Evolutionary conservation across 2,113 vertebrate species (phyloP).

Genomic region (Aythya baeri): DNA sequence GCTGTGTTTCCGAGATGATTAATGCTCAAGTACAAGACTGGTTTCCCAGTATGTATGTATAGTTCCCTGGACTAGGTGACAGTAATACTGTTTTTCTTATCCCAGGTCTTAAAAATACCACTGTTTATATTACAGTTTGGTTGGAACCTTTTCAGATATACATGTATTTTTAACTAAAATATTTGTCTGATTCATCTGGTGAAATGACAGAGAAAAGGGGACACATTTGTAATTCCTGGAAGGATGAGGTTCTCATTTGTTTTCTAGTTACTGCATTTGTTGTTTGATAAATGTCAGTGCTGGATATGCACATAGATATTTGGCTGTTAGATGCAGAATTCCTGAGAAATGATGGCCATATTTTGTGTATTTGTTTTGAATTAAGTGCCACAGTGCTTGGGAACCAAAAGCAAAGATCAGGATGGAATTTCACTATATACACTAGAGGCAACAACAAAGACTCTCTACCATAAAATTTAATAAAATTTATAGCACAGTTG

Average conservation of each 20-base stretch:
- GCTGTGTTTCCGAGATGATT: not conserved
- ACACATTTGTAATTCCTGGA: not conserved
- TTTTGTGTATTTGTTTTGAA: not conserved
- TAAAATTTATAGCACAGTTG: not conserved
- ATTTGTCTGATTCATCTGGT: not conserved
- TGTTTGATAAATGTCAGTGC: not conserved
- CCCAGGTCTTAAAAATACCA: not conserved
- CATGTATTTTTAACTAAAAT: not conserved
- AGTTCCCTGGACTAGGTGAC: not conserved
- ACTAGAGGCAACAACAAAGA: not conserved
- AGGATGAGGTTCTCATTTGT: not conserved
- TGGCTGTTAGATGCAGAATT: not conserved
- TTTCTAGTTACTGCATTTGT: not conserved
- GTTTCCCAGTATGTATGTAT: not conserved
- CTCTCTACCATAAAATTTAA: not conserved
- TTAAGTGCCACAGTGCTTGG: not conserved
- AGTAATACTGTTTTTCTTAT: not conserved
- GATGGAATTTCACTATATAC: not conserved
- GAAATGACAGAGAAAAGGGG: not conserved
- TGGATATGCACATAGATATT: not conserved
- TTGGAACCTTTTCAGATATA: not conserved
- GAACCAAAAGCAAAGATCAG: not conserved
- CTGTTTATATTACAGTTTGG: not conserved
- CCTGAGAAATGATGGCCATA: not conserved
- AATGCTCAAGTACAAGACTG: not conserved